Conservation (phyloP, 2,888 invertebrate species). For the Andrena trimmerana region DNA sequence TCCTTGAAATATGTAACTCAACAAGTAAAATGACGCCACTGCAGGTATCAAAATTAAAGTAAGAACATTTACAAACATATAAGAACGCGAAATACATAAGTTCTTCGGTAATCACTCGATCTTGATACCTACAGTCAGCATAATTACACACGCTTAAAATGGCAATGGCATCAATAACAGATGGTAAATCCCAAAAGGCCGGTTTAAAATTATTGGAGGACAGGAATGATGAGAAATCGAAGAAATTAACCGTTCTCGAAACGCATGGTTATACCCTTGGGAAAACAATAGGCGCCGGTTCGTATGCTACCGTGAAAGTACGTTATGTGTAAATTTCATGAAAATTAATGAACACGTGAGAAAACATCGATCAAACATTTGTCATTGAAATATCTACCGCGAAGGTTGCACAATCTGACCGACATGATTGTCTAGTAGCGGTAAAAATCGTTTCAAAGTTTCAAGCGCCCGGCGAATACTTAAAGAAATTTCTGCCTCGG, state of each 20-base stretch:
- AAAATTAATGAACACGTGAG: not conserved
- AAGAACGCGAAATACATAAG: not conserved
- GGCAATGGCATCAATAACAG: slow-evolving; percentile 69
- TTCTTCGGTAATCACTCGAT: not conserved
- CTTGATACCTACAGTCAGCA: slow-evolving; percentile 34
- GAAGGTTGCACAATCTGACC: slow-evolving; percentile 90
- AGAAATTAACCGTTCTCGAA: slow-evolving; percentile 89
- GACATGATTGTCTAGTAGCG: slow-evolving; percentile 91
- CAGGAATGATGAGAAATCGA: slow-evolving; percentile 65
- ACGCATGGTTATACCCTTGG: slow-evolving; percentile 92
- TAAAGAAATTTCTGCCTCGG: slow-evolving; percentile 92
- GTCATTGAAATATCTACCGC: slow-evolving; percentile 16
- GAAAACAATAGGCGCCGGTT: slow-evolving; percentile 92
- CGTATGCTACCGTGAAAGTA: slow-evolving; percentile 93
- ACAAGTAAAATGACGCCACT: slow-evolving; percentile 38
- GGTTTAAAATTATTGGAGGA: slow-evolving; percentile 31
- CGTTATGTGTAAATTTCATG: slow-evolving; percentile 3
- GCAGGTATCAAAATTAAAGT: slow-evolving; percentile 15
- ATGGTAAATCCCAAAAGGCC: slow-evolving; percentile 48
- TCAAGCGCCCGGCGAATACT: slow-evolving; percentile 92
- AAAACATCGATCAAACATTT: slow-evolving; percentile 1
- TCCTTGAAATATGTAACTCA: slow-evolving; percentile 22
- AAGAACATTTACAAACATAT: not conserved
- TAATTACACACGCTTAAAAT: slow-evolving; percentile 55
- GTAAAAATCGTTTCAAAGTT: slow-evolving; percentile 94